Conservation (phyloP, 2,888 invertebrate species). For the Tetrapedia diversipes region DNA sequence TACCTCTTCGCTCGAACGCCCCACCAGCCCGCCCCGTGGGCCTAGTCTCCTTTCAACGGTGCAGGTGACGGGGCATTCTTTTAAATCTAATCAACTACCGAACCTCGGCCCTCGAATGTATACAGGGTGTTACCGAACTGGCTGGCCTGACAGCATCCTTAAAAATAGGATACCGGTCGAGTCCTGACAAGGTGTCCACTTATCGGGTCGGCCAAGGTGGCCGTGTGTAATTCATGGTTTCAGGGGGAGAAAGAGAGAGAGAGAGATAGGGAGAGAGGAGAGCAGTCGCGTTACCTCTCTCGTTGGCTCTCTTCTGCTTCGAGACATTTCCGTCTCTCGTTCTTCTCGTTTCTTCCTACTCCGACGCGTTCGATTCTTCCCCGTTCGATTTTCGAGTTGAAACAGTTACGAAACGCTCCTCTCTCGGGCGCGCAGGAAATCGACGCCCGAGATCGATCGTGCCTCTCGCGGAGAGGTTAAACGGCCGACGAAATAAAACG, state of each 20-base stretch:
- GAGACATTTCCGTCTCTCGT: neutral
- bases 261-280: neutral
- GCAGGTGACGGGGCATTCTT: slow-evolving; percentile 74
- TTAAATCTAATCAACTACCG: slow-evolving; percentile 74
- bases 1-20: slow-evolving; percentile 28
- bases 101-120: slow-evolving; percentile 60
- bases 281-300: neutral
- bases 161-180: slow-evolving; percentile 45
- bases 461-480: slow-evolving; percentile 12
- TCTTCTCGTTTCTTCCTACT: neutral
- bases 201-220: slow-evolving; percentile 41
- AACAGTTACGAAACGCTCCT: slow-evolving; percentile 29
- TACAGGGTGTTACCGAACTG: slow-evolving; percentile 64
- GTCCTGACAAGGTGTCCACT: slow-evolving; percentile 46
- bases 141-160: slow-evolving; percentile 41
- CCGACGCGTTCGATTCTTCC: neutral
- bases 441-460: slow-evolving; percentile 17
- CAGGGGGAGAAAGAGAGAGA: neutral
- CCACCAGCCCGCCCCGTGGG: slow-evolving; percentile 50
- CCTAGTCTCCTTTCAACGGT: slow-evolving; percentile 73
- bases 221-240: slow-evolving; percentile 24
- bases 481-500: slow-evolving; percentile 20
- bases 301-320: neutral
- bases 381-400: slow-evolving; percentile 9
- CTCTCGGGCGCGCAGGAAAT: slow-evolving; percentile 3